phyloP scores from a whole-genome alignment of 1,140 invertebrate genomes.

The Lithobius niger region DNA sequence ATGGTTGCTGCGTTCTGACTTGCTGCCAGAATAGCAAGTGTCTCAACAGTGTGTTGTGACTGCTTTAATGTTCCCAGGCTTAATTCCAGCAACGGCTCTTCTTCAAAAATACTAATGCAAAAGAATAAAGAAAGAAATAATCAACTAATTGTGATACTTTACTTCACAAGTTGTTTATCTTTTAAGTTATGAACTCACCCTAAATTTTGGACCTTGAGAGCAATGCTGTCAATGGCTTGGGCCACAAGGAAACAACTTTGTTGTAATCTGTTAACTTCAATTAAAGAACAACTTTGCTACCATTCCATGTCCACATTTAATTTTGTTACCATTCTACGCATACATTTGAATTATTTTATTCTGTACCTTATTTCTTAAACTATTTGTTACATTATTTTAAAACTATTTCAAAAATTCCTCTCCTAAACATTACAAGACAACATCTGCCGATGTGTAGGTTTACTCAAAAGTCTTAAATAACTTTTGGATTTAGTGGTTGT shows the following conservation, averaged over 20 bases:
- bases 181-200: constrained; percentile 9
- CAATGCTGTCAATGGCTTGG: constrained; percentile 55
- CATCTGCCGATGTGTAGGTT: too few relatives aligned
- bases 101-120: constrained; percentile 2
- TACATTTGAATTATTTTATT: too few relatives aligned
- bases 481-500: too few relatives aligned
- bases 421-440: too few relatives aligned
- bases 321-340: too few relatives aligned
- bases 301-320: too few relatives aligned
- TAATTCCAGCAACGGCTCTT: constrained; percentile 19
- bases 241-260: constrained; percentile 60
- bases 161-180: constrained; percentile 28
- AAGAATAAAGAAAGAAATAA: constrained; percentile 5
- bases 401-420: too few relatives aligned
- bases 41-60: constrained; percentile 25
- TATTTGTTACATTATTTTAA: too few relatives aligned
- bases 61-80: constrained; percentile 20
- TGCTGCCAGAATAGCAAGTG: constrained; percentile 36
- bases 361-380: too few relatives aligned
- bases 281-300: too few relatives aligned
- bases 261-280: constrained; percentile 49
- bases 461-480: too few relatives aligned
- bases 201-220: constrained; percentile 32
- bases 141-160: constrained; percentile 22
- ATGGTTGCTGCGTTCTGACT: constrained; percentile 39